These are phyloP conservation scores for Criorhina ranunculi DNA, from an alignment of 2,888 invertebrate species.

Conservation along the genomic window DNA sequence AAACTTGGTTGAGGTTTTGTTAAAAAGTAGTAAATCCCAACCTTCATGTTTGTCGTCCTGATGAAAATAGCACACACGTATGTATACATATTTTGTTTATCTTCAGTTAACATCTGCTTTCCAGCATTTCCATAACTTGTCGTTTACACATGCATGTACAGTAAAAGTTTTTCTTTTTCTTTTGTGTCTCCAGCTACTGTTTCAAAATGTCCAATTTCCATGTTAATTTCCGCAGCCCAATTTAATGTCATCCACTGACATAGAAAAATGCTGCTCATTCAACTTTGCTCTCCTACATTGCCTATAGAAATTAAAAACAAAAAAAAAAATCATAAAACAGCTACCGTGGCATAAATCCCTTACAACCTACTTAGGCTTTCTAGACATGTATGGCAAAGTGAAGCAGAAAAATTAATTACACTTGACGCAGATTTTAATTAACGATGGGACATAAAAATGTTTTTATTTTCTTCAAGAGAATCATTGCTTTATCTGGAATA, in stretches of 20 bases:
- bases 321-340: constrained; percentile 1
- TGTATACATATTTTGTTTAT: too few species aligned
- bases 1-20: too few species aligned
- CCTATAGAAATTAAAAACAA: background rate
- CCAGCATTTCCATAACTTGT: too few species aligned
- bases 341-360: constrained; percentile 22
- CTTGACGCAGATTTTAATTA: constrained; percentile 47
- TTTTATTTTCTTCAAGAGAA: constrained; percentile 48
- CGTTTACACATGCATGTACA: too few species aligned
- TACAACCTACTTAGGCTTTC: constrained; percentile 21
- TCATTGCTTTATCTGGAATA: constrained; percentile 26
- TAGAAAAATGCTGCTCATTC: background rate
- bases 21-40: too few species aligned
- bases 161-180: too few species aligned
- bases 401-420: constrained; percentile 40
- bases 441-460: constrained; percentile 28
- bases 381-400: constrained; percentile 18
- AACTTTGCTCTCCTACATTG: background rate
- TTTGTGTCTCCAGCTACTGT: background rate
- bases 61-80: too few species aligned
- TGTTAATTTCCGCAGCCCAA: background rate
- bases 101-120: too few species aligned
- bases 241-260: constrained; percentile 15
- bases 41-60: too few species aligned
- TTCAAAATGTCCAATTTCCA: background rate